phyloP scores from a whole-genome alignment of 92 coral and sea anemone species.

The Porites divaricata region DNA sequence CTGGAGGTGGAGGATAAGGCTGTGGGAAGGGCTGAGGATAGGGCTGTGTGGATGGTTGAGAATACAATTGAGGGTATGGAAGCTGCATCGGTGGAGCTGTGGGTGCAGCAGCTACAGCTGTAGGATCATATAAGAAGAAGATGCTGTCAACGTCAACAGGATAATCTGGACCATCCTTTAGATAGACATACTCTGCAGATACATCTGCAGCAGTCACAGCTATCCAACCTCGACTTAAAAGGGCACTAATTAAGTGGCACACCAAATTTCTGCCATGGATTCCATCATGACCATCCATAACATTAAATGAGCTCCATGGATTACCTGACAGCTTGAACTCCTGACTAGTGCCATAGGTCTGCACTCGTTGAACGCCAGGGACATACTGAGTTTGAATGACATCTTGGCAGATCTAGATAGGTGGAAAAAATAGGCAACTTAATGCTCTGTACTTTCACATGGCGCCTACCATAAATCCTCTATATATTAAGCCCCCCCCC shows the following conservation, averaged over 20 bases:
- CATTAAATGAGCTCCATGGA: constrained; percentile 60
- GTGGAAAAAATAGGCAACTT: neutral
- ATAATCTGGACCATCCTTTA: constrained; percentile 45
- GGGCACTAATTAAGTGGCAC: constrained; percentile 52
- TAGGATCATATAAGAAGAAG: constrained; percentile 55
- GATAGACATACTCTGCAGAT: constrained; percentile 66
- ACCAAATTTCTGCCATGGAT: constrained; percentile 56
- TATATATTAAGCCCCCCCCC: too few relatives aligned
- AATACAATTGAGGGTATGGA: neutral
- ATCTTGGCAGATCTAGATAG: constrained; percentile 42
- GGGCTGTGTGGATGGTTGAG: constrained; percentile 17
- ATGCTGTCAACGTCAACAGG: constrained; percentile 68
- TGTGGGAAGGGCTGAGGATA: constrained; percentile 19
- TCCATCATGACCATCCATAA: constrained; percentile 57
- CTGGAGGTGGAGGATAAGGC: constrained; percentile 22
- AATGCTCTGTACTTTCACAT: too few relatives aligned
- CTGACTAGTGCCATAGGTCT: constrained; percentile 36
- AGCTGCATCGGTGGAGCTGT: constrained; percentile 18
- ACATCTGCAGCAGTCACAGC: constrained; percentile 54
- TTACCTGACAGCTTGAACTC: constrained; percentile 51
- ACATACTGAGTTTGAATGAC: constrained; percentile 39
- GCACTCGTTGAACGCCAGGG: constrained; percentile 42
- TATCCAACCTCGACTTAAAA: constrained; percentile 42
- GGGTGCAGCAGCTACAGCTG: constrained; percentile 6
- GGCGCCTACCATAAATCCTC: too few relatives aligned